These are phyloP conservation scores for Geophilus truncorum DNA, from an alignment of 2,888 invertebrate species.

Conservation along the genomic window DNA sequence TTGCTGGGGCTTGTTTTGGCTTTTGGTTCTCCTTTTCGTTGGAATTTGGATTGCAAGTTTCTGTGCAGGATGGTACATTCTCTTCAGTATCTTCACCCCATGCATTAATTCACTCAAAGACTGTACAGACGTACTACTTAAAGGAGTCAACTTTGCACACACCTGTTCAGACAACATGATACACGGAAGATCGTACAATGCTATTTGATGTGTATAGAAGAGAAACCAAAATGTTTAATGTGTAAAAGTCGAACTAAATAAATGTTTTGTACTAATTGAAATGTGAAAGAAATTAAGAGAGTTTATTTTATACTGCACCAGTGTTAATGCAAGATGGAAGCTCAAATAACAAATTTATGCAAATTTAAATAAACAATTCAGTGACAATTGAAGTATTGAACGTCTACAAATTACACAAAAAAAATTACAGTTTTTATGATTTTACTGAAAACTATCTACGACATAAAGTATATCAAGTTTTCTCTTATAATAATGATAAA, in stretches of 20 bases:
- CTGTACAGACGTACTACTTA: constrained; percentile 45
- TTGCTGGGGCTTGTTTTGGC: constrained; percentile 45
- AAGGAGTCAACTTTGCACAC: constrained; percentile 47
- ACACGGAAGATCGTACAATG: constrained; percentile 44
- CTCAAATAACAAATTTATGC: too few species aligned
- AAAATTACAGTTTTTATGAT: too few species aligned
- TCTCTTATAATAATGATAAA: too few species aligned
- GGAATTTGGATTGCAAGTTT: constrained; percentile 47
- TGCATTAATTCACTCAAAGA: constrained; percentile 45
- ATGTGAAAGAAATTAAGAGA: not conserved
- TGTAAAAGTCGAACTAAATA: too few species aligned
- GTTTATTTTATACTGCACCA: not conserved
- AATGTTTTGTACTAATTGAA: too few species aligned
- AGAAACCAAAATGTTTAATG: not conserved
- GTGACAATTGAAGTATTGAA: too few species aligned
- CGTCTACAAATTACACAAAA: too few species aligned
- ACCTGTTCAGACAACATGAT: constrained; percentile 48
- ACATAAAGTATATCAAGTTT: too few species aligned
- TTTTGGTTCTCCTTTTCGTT: constrained; percentile 46
- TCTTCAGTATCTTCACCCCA: constrained; percentile 47
- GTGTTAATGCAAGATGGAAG: too few species aligned
- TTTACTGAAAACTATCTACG: too few species aligned
- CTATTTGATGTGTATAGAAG: constrained; percentile 36
- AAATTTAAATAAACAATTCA: too few species aligned
- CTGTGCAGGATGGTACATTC: constrained; percentile 46